phyloP scores from a whole-genome alignment of 2,113 vertebrate species.

The Bufo bufo region DNA sequence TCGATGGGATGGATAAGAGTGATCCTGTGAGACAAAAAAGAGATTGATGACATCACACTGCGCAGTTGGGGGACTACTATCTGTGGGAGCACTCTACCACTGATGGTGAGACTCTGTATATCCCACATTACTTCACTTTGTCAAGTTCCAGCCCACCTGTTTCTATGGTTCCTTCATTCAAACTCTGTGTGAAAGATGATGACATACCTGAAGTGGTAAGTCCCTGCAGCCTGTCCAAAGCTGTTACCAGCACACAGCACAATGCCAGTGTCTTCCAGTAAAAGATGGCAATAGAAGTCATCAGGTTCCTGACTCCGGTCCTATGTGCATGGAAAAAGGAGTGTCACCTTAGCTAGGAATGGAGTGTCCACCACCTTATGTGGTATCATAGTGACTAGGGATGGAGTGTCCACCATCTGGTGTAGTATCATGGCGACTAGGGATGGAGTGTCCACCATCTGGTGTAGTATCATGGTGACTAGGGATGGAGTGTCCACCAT shows the following conservation, averaged over 20 bases:
- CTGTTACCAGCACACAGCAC: background rate
- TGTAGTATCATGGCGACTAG: too few relatives aligned
- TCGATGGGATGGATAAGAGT: conserved; percentile 17
- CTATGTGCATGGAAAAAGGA: background rate
- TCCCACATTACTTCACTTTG: background rate
- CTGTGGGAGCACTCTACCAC: background rate
- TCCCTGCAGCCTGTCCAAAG: background rate
- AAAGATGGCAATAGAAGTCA: conserved; percentile 17
- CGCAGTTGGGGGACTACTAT: too few relatives aligned
- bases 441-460: too few relatives aligned
- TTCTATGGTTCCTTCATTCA: background rate
- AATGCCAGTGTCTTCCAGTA: background rate
- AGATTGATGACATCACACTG: background rate
- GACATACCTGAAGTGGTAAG: conserved; percentile 23
- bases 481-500: too few relatives aligned
- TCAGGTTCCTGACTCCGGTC: conserved; percentile 34
- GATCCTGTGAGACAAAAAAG: conserved; percentile 8
- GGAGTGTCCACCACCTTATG: too few relatives aligned
- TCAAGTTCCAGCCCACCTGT: too few relatives aligned
- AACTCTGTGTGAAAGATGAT: background rate
- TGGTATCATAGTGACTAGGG: background rate
- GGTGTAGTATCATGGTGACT: too few relatives aligned
- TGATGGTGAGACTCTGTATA: too few relatives aligned
- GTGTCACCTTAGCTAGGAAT: too few relatives aligned
- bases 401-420: background rate